Evolutionary conservation across 2,797 vertebrate genomes (phyloP), one percentile per base, ranked within the genome.

Genomic region (Novumbra hubbsi): DNA sequence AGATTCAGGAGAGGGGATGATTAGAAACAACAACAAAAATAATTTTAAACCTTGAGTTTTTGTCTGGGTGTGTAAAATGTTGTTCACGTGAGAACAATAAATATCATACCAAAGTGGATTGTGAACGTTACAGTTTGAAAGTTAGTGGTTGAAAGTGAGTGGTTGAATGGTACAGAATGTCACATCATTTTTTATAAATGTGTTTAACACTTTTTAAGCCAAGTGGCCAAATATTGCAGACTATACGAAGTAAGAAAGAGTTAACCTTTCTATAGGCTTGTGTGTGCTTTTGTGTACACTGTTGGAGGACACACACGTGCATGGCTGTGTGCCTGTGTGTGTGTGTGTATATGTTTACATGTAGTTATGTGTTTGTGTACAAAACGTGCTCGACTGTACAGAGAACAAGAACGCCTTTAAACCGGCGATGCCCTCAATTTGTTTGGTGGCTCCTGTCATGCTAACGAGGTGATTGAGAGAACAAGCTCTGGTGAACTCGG

Each of bases 391-490:
- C 41, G 11, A 55, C 38, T 24, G n/a, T 21, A 38, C 34, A 50
- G 64, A 48, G 14, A 38, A 34, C 32, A 34, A 45, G 28, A 86
- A 79, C 73, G 34, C 80, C 70, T 79, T 66, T 66, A 85, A 86
- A 85, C 81, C 78, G 70, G 63, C 45, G 83, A 83, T 89, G 85
- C 88, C 87, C 82, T 84, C 77, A 75, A 77, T 88, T 87, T 86
- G 87, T 90, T 90, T 85, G 87, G 79, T 84, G 38, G 78, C 88
- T 89, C 74, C 89, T 83, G 87, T 91, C 89, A 90, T 82, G 88
- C 90, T 92, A 92, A 93, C 92, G 92, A 93, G 88, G 88, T 90
- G 89, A 88, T 83, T 85, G 85, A 91, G 83, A 82, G 86, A 88
- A 86, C 85, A 82, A 74, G 80, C 80, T 83, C 84, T 81, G 86